Percentiles rank a stretch among this genome's conserved stretches.
phyloP scores from a whole-genome alignment of 2,113 vertebrate species.

The Brevimyrus niger region DNA sequence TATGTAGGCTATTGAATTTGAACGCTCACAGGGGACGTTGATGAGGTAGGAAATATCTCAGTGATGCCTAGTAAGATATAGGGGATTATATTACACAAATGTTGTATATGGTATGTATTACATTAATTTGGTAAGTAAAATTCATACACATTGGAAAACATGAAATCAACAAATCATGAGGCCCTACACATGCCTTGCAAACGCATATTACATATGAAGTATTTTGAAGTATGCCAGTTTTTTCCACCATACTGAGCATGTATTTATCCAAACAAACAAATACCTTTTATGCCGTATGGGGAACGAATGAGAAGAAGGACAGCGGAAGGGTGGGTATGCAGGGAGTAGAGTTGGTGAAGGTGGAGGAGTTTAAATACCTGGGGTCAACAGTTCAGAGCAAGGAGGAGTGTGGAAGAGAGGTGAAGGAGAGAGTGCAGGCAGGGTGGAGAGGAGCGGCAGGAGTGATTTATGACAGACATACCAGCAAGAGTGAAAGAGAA shows the following conservation, averaged over 20 bases:
- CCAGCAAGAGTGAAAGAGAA: too few relatives aligned
- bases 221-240: not conserved
- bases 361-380: too few relatives aligned
- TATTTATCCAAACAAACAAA: not conserved
- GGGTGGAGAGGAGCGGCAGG: too few relatives aligned
- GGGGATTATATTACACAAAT: not conserved
- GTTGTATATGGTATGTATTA: not conserved
- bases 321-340: too few relatives aligned
- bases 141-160: not conserved
- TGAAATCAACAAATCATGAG: not conserved
- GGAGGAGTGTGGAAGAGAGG: too few relatives aligned
- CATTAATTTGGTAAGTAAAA: not conserved
- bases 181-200: not conserved
- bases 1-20: not conserved
- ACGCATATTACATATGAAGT: not conserved
- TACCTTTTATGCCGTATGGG: not conserved
- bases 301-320: not conserved
- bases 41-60: not conserved
- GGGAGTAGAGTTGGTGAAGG: too few relatives aligned
- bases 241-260: not conserved
- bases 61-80: not conserved
- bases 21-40: not conserved
- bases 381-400: too few relatives aligned
- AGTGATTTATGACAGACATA: too few relatives aligned
- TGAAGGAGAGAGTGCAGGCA: too few relatives aligned